Evolutionary conservation across 2,888 invertebrate species (phyloP), one percentile per base, ranked within the genome.

Genomic region (Coremacera marginata): DNA sequence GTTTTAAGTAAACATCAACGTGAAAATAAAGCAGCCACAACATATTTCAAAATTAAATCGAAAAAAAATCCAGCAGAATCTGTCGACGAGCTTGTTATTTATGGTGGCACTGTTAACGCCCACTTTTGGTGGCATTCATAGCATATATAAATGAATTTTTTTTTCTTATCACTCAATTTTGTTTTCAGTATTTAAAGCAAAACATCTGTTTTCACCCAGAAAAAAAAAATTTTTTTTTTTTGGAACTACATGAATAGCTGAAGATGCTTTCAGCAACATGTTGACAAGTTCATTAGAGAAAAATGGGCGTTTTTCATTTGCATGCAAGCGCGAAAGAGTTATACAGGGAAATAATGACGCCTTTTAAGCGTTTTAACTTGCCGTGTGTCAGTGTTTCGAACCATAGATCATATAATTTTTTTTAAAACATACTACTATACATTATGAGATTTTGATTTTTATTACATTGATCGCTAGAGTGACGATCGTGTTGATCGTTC

Each of bases 61-160:
- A 11, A 14, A 27, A 37, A 67, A 14, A 27, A 37, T 55, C 67
- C 52, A 19, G 55, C 52, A 68, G 55, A 74, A 67, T 55, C 74
- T 74, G 74, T 74, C 74, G 67, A 55, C 74, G 44, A 55, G 52
- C 55, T 55, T 16, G 55, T 74, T 51, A 74, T 74, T 74, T 74
- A 74, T 52, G 67, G 52, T 73, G 73, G 16, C 51, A 22, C 7
- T 11, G 31, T 19, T 44, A 31, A 73, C 73, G 73, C 73, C 73
- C 63, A 63, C 63, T 73, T 62, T 62, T 65, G 9, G 55, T 37
- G 57, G 31, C 8, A 19, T 49, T 51, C 22, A 16, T 68, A 14
- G 49, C 44, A 11, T 11, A 11, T 44, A 11, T 44, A 44, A 44
- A 44, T 3, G 14, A 44, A 44, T 44, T 44, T 44, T 44, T 44